Evolutionary conservation across 2,797 vertebrate genomes (phyloP).

Genomic region (Sebastes hopkinsi): DNA sequence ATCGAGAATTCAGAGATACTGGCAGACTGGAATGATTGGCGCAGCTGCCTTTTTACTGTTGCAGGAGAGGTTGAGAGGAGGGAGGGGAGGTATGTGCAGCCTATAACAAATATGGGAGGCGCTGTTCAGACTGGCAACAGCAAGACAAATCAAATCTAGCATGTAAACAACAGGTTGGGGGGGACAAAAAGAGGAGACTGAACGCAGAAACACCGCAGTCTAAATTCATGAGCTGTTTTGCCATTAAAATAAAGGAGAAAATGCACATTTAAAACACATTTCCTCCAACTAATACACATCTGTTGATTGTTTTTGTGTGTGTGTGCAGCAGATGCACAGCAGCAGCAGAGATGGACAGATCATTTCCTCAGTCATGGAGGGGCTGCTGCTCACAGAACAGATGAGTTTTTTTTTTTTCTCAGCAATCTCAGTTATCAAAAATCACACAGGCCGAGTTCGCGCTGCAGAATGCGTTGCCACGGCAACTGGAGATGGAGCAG

Average conservation of each 20-base stretch:
- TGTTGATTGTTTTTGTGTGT: conserved; percentile 41
- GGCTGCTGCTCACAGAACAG: conserved; percentile 15
- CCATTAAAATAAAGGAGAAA: background rate
- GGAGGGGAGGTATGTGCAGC: background rate
- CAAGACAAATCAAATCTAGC: conserved; percentile 49
- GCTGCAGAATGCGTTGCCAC: conserved; percentile 93
- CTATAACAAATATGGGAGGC: conserved; percentile 43
- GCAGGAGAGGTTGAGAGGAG: conserved; percentile 19
- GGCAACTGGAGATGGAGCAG: conserved; percentile 88
- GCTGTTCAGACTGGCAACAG: conserved; percentile 36
- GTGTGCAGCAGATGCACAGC: conserved; percentile 22
- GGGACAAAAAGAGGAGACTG: background rate
- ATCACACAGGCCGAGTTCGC: conserved; percentile 75
- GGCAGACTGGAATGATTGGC: conserved; percentile 64
- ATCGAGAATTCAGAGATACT: conserved; percentile 73
- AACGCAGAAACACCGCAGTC: conserved; percentile 38
- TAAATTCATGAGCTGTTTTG: background rate
- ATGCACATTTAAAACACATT: conserved; percentile 8
- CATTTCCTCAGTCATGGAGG: conserved; percentile 47
- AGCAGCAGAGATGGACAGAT: conserved; percentile 32
- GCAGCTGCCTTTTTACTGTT: conserved; percentile 58
- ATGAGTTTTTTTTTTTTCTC: conserved; percentile 5
- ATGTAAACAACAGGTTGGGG: conserved; percentile 63
- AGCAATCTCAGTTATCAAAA: conserved; percentile 69
- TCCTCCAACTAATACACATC: conserved; percentile 36